Evolutionary conservation across 2,797 vertebrate species (phyloP), one percentile per base, ranked within the genome.

Genomic region (Spea hammondii): DNA sequence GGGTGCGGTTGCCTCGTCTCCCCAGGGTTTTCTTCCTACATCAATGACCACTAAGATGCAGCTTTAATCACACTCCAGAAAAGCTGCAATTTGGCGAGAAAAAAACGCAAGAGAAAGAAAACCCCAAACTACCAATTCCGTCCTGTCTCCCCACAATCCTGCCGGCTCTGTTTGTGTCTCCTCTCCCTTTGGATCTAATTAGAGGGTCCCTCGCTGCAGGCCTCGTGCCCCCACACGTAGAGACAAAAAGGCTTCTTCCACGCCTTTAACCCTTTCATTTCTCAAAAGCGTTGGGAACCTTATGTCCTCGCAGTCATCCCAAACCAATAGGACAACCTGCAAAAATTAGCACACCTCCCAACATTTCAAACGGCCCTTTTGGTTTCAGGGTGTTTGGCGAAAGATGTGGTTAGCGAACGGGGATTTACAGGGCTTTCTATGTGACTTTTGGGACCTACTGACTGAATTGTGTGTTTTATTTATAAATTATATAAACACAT

Each of bases 111-210:
- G 70, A 64, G 70, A 82, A 69, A 70, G 75, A 82, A 81, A 82
- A 81, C 74, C 79, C 79, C 79, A 77, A 82, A 64, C 79, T 82
- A 65, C 70, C 79, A 82, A 77, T 82, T 82, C 64, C 53, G 79
- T 82, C 75, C 74, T 65, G 79, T 77, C 79, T 82, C 79, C 79
- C 79, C 75, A 65, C 79, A 82, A 76, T 67, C 79, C 70, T 49
- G 47, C 72, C 62, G 70, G 47, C 72, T 64, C 14, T 57, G 79
- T 81, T 77, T 81, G 74, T 81, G 79, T 82, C 79, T 82, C 79
- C 74, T 77, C 50, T 49, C 72, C 55, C 65, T 66, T 54, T 55
- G 32, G 53, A 13, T 17, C 32, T 76, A 82, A 82, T 82, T 82
- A 82, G 75, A 82, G 75, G 55, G 74, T 60, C 49, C 75, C 70